Evolutionary conservation across 2,113 vertebrate species (phyloP).

Genomic region (Turnix velox): DNA sequence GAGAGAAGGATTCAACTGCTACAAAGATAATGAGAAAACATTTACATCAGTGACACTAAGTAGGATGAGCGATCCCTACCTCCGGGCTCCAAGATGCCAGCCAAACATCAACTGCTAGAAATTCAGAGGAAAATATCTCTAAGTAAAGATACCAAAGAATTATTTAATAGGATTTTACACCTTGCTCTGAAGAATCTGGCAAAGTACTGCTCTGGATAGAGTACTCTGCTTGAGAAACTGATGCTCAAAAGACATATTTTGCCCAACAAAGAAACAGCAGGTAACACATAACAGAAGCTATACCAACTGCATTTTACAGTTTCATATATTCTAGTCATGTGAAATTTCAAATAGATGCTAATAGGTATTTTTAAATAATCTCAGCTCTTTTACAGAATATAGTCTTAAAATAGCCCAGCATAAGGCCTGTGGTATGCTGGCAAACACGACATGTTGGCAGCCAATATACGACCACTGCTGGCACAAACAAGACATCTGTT

Average conservation of each 20-base stretch:
- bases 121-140: not conserved
- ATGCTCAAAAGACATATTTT: not conserved
- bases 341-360: not conserved
- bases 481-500: constrained; percentile 39
- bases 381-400: not conserved
- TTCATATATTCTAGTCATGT: not conserved
- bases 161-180: not conserved
- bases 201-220: not conserved
- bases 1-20: not conserved
- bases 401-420: constrained; percentile 47
- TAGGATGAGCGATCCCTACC: not conserved
- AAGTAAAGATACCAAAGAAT: not conserved
- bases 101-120: not conserved
- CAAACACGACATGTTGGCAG: not conserved
- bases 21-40: not conserved
- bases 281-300: not conserved
- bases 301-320: not conserved
- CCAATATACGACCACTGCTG: constrained; percentile 5
- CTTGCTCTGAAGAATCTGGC: not conserved
- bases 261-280: not conserved
- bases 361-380: not conserved
- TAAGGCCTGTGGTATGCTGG: constrained; percentile 18
- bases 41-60: not conserved
- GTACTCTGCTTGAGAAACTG: not conserved
- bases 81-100: not conserved